A percentile compares a stretch with the other conserved stretches of the same genome.
Evolutionary conservation across 1,140 invertebrate species (phyloP).

Genomic region (Sipha flava): DNA sequence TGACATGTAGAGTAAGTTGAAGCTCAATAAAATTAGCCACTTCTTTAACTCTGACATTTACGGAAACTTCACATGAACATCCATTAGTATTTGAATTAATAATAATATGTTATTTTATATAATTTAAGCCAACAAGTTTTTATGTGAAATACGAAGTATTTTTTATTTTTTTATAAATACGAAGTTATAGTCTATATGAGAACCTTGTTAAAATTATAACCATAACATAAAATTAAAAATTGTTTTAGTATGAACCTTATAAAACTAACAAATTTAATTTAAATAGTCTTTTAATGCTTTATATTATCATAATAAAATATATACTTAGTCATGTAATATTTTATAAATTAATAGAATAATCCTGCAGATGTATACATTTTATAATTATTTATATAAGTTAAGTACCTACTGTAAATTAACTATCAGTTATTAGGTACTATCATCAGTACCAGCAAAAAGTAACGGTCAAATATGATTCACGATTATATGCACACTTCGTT

Average conservation of each 20-base stretch:
- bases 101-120: not conserved
- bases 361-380: not conserved
- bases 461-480: not conserved
- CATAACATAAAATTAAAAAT: no score
- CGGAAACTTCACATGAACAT: not conserved
- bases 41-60: not conserved
- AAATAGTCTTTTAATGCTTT: no score
- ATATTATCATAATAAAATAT: no score
- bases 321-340: not conserved
- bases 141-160: no score
- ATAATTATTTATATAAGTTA: not conserved
- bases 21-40: not conserved
- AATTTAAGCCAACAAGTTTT: no score
- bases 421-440: no score
- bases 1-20: not conserved
- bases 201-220: no score
- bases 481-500: not conserved
- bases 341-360: not conserved
- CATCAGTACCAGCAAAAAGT: not conserved
- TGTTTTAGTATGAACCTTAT: no score
- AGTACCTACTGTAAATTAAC: not conserved
- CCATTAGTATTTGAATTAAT: not conserved
- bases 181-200: no score
- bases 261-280: no score
- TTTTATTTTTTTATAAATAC: no score